Percentiles rank a stretch among this genome's conserved stretches.
Evolutionary conservation across 2,888 invertebrate species (phyloP).

Genomic region (Iphiclides podalirius): DNA sequence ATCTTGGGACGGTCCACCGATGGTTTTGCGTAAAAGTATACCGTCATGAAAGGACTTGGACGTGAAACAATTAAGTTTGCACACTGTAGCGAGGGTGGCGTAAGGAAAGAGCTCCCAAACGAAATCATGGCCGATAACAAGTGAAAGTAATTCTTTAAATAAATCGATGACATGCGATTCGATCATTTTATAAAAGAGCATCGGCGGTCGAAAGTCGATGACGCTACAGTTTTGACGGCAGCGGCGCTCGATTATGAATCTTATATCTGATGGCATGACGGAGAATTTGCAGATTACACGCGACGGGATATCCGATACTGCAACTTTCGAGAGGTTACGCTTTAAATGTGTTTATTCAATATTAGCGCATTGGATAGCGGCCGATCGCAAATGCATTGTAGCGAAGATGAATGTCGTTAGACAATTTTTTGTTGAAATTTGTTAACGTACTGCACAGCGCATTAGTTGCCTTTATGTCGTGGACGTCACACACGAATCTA

Average conservation of each 20-base stretch:
- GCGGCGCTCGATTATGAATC: not conserved
- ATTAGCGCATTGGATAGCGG: not conserved
- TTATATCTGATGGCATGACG: not conserved
- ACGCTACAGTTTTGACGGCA: constrained; percentile 29
- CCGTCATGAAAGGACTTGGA: no score
- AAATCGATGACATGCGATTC: constrained; percentile 53
- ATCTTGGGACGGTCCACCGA: no score
- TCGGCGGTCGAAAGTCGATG: constrained; percentile 45
- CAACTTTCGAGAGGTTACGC: not conserved
- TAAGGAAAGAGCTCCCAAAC: constrained; percentile 4
- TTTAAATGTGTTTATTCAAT: not conserved
- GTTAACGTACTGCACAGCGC: no score
- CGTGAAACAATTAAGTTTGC: not conserved
- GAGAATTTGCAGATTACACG: not conserved
- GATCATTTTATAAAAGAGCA: constrained; percentile 48
- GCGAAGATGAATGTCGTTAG: no score
- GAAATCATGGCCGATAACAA: constrained; percentile 36
- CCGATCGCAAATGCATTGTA: not conserved
- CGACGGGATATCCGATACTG: not conserved
- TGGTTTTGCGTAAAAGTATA: no score
- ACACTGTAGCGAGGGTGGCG: not conserved
- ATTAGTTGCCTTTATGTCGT: no score
- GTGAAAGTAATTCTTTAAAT: constrained; percentile 49
- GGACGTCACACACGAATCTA: no score
- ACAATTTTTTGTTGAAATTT: no score